Evolutionary conservation across 1,140 invertebrate genomes (phyloP).

Genomic region (Penaeus indicus): DNA sequence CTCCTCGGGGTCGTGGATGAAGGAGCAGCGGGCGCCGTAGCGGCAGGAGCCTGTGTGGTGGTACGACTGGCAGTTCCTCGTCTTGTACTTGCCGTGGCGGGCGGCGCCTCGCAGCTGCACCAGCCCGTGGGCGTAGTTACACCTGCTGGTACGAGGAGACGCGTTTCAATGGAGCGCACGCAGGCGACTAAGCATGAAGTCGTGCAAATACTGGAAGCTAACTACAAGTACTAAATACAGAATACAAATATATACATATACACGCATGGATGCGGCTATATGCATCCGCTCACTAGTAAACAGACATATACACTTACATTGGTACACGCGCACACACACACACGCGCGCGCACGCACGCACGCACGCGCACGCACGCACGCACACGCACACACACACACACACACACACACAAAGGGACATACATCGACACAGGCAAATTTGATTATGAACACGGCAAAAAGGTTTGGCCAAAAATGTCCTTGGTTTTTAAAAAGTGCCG

Average conservation of each 20-base stretch:
- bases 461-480: too few relatives aligned
- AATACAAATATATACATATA: background rate
- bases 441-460: background rate
- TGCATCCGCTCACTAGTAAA: too few relatives aligned
- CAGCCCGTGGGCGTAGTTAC: constrained; percentile 65
- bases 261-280: background rate
- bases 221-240: background rate
- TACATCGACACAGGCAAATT: background rate
- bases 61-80: constrained; percentile 67
- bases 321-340: too few relatives aligned
- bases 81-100: constrained; percentile 67
- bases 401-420: background rate
- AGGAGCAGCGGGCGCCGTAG: constrained; percentile 67
- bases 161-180: background rate
- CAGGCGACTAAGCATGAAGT: background rate
- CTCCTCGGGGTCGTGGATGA: constrained; percentile 67
- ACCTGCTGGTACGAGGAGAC: constrained; percentile 37
- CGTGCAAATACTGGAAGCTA: background rate
- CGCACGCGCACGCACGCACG: background rate
- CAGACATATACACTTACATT: too few relatives aligned
- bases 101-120: constrained; percentile 50
- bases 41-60: constrained; percentile 66
- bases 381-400: background rate
- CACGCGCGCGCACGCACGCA: background rate
- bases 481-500: too few relatives aligned